A percentile compares a stretch with the other conserved stretches of the same genome.
Evolutionary conservation across 2,797 vertebrate genomes (phyloP).

Genomic region (Halcyon leucocephala): DNA sequence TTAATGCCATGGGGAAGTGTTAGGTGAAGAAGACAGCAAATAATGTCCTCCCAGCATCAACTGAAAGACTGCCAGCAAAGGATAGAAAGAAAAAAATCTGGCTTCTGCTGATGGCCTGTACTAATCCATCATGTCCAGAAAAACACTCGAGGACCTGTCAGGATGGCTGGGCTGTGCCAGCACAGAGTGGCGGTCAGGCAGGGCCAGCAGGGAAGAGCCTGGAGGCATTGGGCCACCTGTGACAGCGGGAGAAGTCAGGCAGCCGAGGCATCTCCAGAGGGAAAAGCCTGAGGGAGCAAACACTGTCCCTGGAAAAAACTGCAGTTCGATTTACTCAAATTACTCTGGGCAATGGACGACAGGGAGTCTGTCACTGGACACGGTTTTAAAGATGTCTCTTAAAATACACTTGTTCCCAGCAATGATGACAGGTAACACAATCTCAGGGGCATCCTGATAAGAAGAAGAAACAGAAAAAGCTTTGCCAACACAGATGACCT

Average conservation of each 20-base stretch:
- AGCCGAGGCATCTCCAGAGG: background rate
- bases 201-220: background rate
- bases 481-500: background rate
- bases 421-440: background rate
- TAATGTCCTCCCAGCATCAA: background rate
- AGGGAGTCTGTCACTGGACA: background rate
- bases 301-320: background rate
- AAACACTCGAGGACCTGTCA: background rate
- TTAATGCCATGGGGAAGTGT: background rate
- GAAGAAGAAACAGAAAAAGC: background rate
- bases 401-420: conserved; percentile 30
- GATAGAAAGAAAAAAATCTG: conserved; percentile 25
- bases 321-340: rapidly evolving
- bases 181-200: background rate
- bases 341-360: rapidly evolving
- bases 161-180: background rate
- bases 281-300: background rate
- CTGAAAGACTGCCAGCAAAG: conserved; percentile 10
- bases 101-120: background rate
- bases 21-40: conserved; percentile 18
- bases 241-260: background rate
- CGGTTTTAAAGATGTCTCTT: background rate
- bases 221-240: background rate
- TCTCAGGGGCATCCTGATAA: background rate
- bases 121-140: conserved; percentile 10